Conservation (phyloP, 2,797 vertebrate species). For the Molossus molossus region DNA sequence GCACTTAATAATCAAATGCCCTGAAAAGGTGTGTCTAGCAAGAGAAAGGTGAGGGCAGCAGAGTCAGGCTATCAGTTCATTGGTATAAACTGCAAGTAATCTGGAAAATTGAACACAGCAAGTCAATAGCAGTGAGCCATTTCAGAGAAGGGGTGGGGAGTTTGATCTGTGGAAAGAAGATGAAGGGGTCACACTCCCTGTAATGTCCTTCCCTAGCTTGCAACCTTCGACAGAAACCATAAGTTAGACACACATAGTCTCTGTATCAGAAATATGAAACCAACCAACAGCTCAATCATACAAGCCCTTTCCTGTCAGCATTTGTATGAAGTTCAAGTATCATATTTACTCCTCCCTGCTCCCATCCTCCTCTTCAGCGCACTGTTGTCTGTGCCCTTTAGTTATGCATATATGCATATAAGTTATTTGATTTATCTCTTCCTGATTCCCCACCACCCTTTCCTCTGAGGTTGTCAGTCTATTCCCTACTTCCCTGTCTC, state of each 20-base stretch:
- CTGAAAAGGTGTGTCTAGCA: background rate
- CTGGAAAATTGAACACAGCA: background rate
- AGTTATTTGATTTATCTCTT: too few relatives aligned
- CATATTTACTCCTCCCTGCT: background rate
- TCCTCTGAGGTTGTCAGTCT: too few relatives aligned
- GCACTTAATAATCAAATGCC: background rate
- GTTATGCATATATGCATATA: too few relatives aligned
- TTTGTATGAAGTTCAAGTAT: slow-evolving; percentile 20
- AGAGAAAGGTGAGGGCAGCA: background rate
- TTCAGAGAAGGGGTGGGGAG: background rate
- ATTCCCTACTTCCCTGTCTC: too few relatives aligned
- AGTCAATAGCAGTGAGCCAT: background rate
- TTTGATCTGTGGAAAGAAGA: background rate
- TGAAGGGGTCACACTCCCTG: background rate
- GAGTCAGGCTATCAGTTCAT: background rate
- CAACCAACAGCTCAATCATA: background rate
- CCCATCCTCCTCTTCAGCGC: too few relatives aligned
- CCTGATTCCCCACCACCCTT: too few relatives aligned
- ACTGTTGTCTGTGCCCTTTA: too few relatives aligned
- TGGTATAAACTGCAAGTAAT: slow-evolving; percentile 33
- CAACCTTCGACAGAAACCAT: background rate
- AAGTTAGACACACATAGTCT: slow-evolving; percentile 34
- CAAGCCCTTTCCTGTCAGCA: slow-evolving; percentile 41
- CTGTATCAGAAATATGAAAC: slow-evolving; percentile 29
- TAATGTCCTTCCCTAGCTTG: background rate